Evolutionary conservation across 2,797 vertebrate species (phyloP).

Genomic region (Eulemur albifrons): DNA sequence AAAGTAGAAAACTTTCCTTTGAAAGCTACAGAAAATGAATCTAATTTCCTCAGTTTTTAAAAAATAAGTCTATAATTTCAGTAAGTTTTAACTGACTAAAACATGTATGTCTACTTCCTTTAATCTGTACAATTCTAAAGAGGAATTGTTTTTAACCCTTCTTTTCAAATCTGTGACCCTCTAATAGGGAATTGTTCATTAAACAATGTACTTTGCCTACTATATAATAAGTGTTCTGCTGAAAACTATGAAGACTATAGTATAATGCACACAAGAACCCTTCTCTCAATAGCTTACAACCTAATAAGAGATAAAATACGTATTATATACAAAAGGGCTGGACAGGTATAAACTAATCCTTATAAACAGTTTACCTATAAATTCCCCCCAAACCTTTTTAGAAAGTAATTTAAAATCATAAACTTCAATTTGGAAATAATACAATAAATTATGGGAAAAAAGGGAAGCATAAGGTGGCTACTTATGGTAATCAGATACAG

Average conservation of each 20-base stretch:
- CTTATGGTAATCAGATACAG: neutral
- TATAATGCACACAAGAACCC: neutral
- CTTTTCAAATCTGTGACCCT: constrained; percentile 35
- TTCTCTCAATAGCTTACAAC: neutral
- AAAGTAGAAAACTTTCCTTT: constrained; percentile 27
- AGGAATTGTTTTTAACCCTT: neutral
- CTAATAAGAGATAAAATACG: neutral
- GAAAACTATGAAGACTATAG: neutral
- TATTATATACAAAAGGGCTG: neutral
- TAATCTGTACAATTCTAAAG: neutral
- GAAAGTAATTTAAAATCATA: constrained; percentile 32
- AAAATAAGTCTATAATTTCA: neutral
- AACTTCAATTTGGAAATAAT: constrained; percentile 22
- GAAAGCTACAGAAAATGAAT: constrained; percentile 30
- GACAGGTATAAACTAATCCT: neutral
- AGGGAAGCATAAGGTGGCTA: neutral
- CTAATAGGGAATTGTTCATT: neutral
- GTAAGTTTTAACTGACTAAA: neutral
- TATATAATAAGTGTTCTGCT: neutral
- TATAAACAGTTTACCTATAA: neutral
- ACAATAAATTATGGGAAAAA: constrained; percentile 25
- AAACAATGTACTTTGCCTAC: neutral
- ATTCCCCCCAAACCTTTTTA: constrained; percentile 13
- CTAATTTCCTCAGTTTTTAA: constrained; percentile 2
- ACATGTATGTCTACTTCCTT: neutral